These are phyloP conservation scores for Gymnorhina tibicen DNA, from an alignment of 2,113 vertebrate genomes.

Conservation along the genomic window DNA sequence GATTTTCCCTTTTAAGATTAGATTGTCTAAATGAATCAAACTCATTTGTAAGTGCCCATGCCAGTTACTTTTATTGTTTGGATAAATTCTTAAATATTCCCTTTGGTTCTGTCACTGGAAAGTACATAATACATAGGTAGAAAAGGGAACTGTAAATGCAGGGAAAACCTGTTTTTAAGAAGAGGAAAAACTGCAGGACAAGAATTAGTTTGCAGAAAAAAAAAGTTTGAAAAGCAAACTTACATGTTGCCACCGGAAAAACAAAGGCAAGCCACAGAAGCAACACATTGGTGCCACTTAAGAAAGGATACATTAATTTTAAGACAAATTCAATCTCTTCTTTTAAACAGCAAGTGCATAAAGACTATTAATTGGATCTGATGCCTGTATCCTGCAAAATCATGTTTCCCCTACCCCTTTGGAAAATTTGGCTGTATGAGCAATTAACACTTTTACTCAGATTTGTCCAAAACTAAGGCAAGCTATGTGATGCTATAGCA, in stretches of 20 bases:
- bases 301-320: neutral
- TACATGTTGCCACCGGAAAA: accelerated
- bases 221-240: neutral
- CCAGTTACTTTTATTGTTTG: neutral
- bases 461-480: neutral
- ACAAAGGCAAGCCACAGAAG: neutral
- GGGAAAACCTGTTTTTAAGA: neutral
- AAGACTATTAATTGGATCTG: neutral
- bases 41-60: neutral
- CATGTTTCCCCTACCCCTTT: neutral
- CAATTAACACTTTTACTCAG: neutral
- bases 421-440: neutral
- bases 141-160: neutral
- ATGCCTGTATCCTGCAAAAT: neutral
- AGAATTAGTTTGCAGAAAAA: neutral
- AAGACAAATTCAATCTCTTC: neutral
- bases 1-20: neutral
- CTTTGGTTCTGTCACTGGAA: neutral
- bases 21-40: neutral
- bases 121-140: neutral
- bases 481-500: neutral
- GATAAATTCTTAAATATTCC: neutral
- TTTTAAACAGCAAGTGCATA: neutral
- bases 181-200: neutral
- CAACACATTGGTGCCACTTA: neutral